These are phyloP conservation scores for Pelobates cultripes DNA, from an alignment of 2,797 vertebrate species.

Conservation along the genomic window DNA sequence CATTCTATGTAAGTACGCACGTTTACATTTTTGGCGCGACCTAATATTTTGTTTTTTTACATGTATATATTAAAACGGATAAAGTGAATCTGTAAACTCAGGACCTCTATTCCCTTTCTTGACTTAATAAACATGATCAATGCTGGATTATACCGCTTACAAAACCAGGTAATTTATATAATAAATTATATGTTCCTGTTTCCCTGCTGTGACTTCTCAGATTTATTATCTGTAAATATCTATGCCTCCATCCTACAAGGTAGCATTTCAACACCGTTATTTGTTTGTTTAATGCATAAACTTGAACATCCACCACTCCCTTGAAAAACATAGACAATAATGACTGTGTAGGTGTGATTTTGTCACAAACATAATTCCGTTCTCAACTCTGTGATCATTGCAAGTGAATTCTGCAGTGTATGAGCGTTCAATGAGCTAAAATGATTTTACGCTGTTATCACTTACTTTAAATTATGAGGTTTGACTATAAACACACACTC, in stretches of 20 bases:
- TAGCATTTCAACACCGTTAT: slow-evolving; percentile 13
- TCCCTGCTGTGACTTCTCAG: slow-evolving; percentile 20
- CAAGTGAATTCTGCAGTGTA: slow-evolving; percentile 18
- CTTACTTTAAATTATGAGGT: slow-evolving; percentile 55
- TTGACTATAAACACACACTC: slow-evolving; percentile 49
- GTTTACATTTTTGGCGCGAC: too few relatives aligned
- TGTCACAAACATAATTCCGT: background rate
- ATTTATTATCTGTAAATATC: slow-evolving; percentile 42
- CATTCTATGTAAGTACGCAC: too few relatives aligned
- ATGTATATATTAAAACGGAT: too few relatives aligned
- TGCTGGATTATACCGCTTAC: background rate
- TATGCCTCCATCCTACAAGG: slow-evolving; percentile 41
- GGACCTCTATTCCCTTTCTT: background rate
- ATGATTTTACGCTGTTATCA: slow-evolving; percentile 19
- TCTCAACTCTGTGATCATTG: slow-evolving; percentile 10
- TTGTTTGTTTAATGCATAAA: slow-evolving; percentile 39
- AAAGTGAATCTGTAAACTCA: background rate
- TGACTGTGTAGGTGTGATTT: slow-evolving; percentile 23
- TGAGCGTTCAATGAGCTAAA: slow-evolving; percentile 31
- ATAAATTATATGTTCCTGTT: slow-evolving; percentile 36
- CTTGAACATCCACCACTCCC: slow-evolving; percentile 29
- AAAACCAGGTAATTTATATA: slow-evolving; percentile 1
- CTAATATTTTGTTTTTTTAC: too few relatives aligned
- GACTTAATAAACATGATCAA: slow-evolving; percentile 23
- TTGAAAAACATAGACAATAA: background rate